Evolutionary conservation across 2,797 vertebrate genomes (phyloP), one percentile per base, ranked within the genome.

Genomic region (Miichthys miiuy): DNA sequence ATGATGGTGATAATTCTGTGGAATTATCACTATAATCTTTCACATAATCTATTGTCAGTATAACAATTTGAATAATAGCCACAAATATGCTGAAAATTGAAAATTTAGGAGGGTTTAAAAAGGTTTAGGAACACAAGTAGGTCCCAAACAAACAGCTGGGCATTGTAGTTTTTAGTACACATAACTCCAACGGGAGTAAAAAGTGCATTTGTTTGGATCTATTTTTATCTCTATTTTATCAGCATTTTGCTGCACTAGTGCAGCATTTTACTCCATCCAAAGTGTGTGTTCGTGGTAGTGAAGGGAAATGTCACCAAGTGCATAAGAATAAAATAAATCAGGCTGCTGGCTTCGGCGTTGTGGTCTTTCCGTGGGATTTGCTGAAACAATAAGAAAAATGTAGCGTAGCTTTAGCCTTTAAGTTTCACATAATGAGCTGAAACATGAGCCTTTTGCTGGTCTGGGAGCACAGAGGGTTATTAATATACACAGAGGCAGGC

Each of bases 401-500:
- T 12, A 34, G 34, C 56, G 17, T 44, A 60, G 13, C 3, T 2
- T 23, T 13, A 50, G 17, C 0, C 20, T 68, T 57, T 41, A 5
- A 51, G 6, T 60, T 86, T 88, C 25, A 74, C 46, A 79, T 80
- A 83, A 46, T 71, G 65, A 75, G 72, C 65, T 60, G 75, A 89
- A 88, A 84, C 67, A 64, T n/a, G 52, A 88, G 55, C 46, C 34
- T 34, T 42, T 52, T 78, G 71, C 68, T 74, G 83, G 69, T 80
- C 72, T 23, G 62, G 61, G 81, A 77, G 66, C 80, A 75, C 77
- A 80, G 81, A 82, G 78, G 61, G 85, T 84, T 92, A 90, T 91
- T 91, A 90, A 90, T 89, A 92, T 50, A 80, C 70, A 68, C 83
- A 85, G 83, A 34, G 52, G 79, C 83, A 72, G 64, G 79, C 86